Evolutionary conservation across 2,797 vertebrate species (phyloP).

Genomic region (Lerista edwardsae): DNA sequence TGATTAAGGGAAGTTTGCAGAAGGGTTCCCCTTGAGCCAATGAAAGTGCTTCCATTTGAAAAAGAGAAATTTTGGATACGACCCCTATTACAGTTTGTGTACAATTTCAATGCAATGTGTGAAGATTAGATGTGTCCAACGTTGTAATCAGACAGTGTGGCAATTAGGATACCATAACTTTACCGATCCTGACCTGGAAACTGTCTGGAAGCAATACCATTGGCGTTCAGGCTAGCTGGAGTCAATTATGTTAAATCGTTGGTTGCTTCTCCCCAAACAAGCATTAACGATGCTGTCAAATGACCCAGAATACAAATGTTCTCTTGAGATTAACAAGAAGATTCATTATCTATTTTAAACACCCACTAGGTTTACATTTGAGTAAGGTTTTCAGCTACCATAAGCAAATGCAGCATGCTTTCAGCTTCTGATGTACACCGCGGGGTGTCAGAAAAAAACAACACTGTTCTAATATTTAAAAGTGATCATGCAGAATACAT

Average conservation of each 20-base stretch:
- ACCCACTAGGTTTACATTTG: constrained; percentile 43
- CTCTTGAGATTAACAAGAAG: constrained; percentile 1
- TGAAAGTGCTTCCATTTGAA: no score
- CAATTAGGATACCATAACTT: not conserved
- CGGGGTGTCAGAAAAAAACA: constrained; percentile 34
- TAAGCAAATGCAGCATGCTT: constrained; percentile 24
- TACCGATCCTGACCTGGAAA: not conserved
- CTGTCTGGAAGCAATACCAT: not conserved
- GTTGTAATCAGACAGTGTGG: not conserved
- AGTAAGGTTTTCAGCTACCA: constrained; percentile 29
- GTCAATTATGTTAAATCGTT: no score
- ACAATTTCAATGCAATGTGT: no score
- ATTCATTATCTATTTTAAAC: not conserved
- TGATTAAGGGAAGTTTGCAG: no score
- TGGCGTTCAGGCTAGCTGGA: not conserved
- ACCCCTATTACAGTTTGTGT: no score
- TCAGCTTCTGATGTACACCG: not conserved
- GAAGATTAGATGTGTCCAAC: no score
- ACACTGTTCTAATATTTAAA: constrained; percentile 27
- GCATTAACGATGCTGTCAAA: not conserved
- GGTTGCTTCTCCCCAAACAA: not conserved
- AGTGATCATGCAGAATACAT: constrained; percentile 14
- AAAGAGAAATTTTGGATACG: no score
- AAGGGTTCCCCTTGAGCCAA: no score
- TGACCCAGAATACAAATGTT: not conserved